Base-by-base conservation (phyloP, 2,113 vertebrate genomes). In the Salvelinus sp. region DNA sequence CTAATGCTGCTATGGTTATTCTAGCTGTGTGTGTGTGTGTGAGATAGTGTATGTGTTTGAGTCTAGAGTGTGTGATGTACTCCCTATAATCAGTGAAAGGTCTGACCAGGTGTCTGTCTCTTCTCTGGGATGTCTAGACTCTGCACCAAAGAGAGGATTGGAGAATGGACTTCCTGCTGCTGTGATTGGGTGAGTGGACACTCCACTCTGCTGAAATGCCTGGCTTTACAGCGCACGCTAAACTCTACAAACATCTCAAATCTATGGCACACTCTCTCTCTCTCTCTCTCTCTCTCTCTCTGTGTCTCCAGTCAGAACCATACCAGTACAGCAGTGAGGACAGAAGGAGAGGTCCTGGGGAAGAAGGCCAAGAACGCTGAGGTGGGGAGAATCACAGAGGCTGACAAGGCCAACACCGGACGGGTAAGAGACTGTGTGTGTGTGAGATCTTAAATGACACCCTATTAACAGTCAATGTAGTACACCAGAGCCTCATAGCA, bases 351-450 rank as follows among this genome's bases (percentile, higher is more conserved):
- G n/a, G 62, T 60, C 2, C 18, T 50, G 1, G 78, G n/a, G 23
- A 86, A 87, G 33, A 89, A 87, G 27, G 6, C 66, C 3, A 91
- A 89, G 76, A 82, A 82, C 4, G 79, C 92, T 16, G 94, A 94
- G 0, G 83, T 86, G 12, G 96, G 96, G 90, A 98, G 96, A 76
- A 87, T 98, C 67, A 94, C 87, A 0, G 96, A 98, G 82, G 95
- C 95, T 0, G 98, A 99, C 88, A 97, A 96, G 69, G 97, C 95
- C 0, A 94, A 96, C 84, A 99, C 97, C 0, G 98, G 98, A 27
- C 89, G 90, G 92, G 98, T 99, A 83, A 82, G 63, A 68, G 13
- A 13, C 2, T 58, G 48, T 18, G 1, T 7, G 3, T 65, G 13
- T 66, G 9, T 27, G 12, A 30, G 23, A 14, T 9, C 64, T 6